These are phyloP conservation scores for Pantherophis guttatus DNA, from an alignment of 2,113 vertebrate species.

Conservation along the genomic window DNA sequence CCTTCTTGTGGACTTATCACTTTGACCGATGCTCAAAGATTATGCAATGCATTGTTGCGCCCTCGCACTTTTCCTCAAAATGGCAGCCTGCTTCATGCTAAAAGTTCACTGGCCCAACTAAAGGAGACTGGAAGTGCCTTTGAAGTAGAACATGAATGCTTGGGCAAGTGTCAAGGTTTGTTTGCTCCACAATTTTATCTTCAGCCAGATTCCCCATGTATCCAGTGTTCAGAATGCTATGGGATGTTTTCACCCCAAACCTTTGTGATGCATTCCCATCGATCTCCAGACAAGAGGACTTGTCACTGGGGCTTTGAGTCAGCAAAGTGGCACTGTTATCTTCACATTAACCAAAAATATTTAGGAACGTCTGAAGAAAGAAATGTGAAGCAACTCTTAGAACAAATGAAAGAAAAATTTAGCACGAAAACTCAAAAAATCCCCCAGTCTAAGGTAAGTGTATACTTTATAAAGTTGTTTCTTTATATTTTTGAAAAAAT, in stretches of 20 bases:
- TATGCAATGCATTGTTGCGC: constrained; percentile 91
- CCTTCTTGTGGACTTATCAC: constrained; percentile 97
- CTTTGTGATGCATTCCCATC: constrained; percentile 97
- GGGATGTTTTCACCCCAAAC: constrained; percentile 95
- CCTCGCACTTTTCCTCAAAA: constrained; percentile 82
- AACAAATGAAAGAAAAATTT: constrained; percentile 97
- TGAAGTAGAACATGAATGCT: constrained; percentile 94
- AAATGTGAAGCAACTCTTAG: constrained; percentile 82
- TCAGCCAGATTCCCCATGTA: constrained; percentile 86
- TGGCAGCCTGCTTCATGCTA: constrained; percentile 77
- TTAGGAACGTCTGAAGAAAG: constrained; percentile 82
- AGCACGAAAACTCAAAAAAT: constrained; percentile 80
- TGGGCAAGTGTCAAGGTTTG: constrained; percentile 96
- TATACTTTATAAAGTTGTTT: constrained; percentile 34
- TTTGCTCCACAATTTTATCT: constrained; percentile 94
- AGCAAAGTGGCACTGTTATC: constrained; percentile 96
- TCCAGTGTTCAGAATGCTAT: constrained; percentile 95
- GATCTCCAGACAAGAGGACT: constrained; percentile 95
- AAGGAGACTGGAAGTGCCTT: constrained; percentile 91
- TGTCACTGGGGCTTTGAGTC: constrained; percentile 99
- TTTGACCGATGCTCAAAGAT: constrained; percentile 91
- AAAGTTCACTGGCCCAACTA: constrained; percentile 78
- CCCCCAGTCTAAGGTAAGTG: constrained; percentile 86
- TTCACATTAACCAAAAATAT: constrained; percentile 93
- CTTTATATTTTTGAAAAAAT: not conserved